Percentiles rank a stretch among this genome's conserved stretches.
Conservation (phyloP, 2,888 invertebrate genomes). For the Parnassius mnemosyne region DNA sequence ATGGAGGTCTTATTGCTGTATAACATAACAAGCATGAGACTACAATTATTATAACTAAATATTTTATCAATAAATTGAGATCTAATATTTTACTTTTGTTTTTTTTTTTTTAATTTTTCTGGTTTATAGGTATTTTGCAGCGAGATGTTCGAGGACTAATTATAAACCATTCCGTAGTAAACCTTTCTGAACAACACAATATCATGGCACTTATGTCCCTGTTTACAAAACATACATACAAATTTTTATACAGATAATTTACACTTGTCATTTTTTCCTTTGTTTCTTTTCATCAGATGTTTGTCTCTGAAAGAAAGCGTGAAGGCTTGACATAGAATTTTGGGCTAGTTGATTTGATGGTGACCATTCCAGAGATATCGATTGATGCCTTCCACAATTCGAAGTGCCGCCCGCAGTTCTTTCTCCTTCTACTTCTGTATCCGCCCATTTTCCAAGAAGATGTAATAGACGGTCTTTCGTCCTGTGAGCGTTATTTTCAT, state of each 20-base stretch:
- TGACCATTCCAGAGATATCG: conserved; percentile 88
- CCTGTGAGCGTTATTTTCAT: conserved; percentile 82
- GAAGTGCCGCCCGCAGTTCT: conserved; percentile 78
- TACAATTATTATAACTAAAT: conserved; percentile 14
- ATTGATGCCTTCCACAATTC: conserved; percentile 81
- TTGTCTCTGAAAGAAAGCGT: conserved; percentile 88
- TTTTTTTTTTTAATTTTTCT: conserved; percentile 2
- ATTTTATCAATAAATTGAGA: conserved; percentile 14
- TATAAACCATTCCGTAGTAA: conserved; percentile 29
- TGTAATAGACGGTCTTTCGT: conserved; percentile 89
- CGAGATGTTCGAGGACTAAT: conserved; percentile 7
- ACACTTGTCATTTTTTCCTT: conserved; percentile 58
- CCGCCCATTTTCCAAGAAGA: conserved; percentile 88
- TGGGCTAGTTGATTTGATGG: conserved; percentile 87
- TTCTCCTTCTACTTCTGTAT: conserved; percentile 71
- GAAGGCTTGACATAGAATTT: conserved; percentile 89
- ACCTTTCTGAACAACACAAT: conserved; percentile 43
- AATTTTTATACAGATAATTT: conserved; percentile 29
- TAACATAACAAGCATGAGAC: conserved; percentile 17
- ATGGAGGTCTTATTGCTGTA: not conserved
- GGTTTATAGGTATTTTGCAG: conserved; percentile 5
- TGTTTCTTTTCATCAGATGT: conserved; percentile 73
- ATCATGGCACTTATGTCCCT: conserved; percentile 68
- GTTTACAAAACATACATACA: conserved; percentile 33
- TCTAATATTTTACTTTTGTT: conserved; percentile 20